Conservation (phyloP, 2,113 vertebrate genomes). For the Pseudorectes ferrugineus region DNA sequence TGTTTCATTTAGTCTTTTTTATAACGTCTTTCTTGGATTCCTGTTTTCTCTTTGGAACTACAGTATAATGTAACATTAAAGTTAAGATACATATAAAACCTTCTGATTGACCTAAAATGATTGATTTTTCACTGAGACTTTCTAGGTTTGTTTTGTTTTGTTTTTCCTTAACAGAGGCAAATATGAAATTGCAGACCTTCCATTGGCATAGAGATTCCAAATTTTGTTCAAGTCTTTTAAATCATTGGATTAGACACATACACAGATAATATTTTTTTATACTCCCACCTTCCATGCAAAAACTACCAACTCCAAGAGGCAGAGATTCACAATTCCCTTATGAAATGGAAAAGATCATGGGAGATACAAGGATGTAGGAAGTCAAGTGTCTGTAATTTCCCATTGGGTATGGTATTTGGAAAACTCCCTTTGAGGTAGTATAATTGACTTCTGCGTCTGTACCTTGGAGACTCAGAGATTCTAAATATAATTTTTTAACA, state of each 20-base stretch:
- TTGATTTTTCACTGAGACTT: neutral
- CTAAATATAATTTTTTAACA: conserved; percentile 41
- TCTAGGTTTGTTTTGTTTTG: neutral
- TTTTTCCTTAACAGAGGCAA: neutral
- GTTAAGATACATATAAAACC: neutral
- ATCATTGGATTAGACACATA: neutral
- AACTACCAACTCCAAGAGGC: neutral
- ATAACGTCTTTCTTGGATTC: neutral
- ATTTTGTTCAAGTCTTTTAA: neutral
- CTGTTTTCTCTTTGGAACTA: neutral
- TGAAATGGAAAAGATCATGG: conserved; percentile 6
- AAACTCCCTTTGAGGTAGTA: neutral
- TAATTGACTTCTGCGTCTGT: conserved; percentile 17
- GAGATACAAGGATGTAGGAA: neutral
- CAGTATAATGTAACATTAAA: neutral
- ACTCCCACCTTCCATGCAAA: neutral
- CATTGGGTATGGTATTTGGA: neutral
- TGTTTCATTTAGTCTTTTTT: conserved; percentile 12
- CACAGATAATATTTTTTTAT: neutral
- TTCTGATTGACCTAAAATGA: neutral
- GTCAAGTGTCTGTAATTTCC: neutral
- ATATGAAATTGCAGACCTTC: neutral
- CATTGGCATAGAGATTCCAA: neutral
- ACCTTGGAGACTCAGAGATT: neutral
- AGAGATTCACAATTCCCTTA: neutral